These are phyloP conservation scores for Rhynchomys soricoides DNA, from an alignment of 2,113 vertebrate species.

Conservation along the genomic window DNA sequence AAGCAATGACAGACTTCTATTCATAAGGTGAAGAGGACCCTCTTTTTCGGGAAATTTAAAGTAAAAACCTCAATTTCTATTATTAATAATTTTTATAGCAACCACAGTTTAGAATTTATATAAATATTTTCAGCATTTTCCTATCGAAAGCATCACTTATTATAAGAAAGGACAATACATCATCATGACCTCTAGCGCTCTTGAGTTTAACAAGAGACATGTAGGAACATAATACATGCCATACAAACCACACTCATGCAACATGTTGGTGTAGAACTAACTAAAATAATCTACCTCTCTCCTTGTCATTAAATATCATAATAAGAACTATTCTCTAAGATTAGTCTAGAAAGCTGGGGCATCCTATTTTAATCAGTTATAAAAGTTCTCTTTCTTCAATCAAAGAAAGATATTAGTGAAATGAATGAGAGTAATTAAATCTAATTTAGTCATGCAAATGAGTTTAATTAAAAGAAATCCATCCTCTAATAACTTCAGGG, in stretches of 20 bases:
- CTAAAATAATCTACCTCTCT: background rate
- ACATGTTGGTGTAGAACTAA: background rate
- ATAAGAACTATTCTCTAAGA: background rate
- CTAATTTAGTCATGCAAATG: conserved; percentile 91
- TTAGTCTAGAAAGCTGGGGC: conserved; percentile 49
- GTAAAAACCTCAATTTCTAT: background rate
- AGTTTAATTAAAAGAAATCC: conserved; percentile 91
- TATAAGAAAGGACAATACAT: background rate
- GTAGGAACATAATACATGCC: background rate
- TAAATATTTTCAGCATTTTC: background rate
- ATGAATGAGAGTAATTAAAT: conserved; percentile 91
- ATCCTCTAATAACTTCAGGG: conserved; percentile 90
- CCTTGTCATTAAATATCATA: conserved; percentile 10
- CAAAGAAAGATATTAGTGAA: conserved; percentile 88
- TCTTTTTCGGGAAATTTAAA: conserved; percentile 38
- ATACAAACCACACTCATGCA: background rate
- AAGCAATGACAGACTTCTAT: background rate
- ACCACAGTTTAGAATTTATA: background rate
- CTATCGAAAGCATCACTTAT: background rate
- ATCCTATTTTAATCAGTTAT: conserved; percentile 86
- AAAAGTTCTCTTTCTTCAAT: conserved; percentile 88
- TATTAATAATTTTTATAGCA: background rate
- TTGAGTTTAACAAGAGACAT: background rate
- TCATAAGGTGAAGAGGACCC: background rate
- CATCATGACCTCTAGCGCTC: background rate